Base-by-base conservation (phyloP, 2,113 vertebrate species). In the Macroglossus sobrinus region DNA sequence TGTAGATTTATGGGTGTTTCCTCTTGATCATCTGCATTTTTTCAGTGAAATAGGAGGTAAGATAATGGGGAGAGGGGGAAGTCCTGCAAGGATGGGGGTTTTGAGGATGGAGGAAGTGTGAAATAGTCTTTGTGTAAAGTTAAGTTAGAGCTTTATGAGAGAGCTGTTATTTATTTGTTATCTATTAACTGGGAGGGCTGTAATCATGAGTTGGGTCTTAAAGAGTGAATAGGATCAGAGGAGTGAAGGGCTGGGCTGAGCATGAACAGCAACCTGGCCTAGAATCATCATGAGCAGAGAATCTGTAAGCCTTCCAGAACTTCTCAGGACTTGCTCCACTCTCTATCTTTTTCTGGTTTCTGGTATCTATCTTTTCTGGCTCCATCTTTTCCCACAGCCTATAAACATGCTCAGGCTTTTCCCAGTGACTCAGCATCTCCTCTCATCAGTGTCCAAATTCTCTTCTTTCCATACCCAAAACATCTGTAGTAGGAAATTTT, bases 331-430 rank as follows among this genome's bases (percentile, higher is more conserved):
- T 64, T 21, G 21, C n/a, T 45, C 53, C 18, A 40, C 10, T 78
- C 15, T 55, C 33, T 64, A 53, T 64, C 33, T 61, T 40, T 45
- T 63, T 63, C 57, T 75, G 47, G 53, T n/a, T 78, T 55, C 75
- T 78, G 47, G 38, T 30, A 74, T 93, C 55, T 63, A n/a, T 61
- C 45, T 82, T 87, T 63, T n/a, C 47, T 93, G 35, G 69, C 35
- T 89, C 66, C 24, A 14, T 63, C 30, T 66, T 89, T 93, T 59
- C 75, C 22, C 10, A 84, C 16, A 80, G 72, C 57, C n/a, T 69
- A 64, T 84, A 93, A 94, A 59, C 50, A 84, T 63, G 69, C 57
- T 72, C 47, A 91, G 69, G 50, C 40, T 63, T 89, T 95, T 79
- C 76, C 63, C 74, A 76, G 76, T 91, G 90, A 95, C 72, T 92